These are phyloP conservation scores for Aphrocallistes beatrix DNA, from an alignment of 37 sponge, comb jelly and placozoan species.

Conservation along the genomic window DNA sequence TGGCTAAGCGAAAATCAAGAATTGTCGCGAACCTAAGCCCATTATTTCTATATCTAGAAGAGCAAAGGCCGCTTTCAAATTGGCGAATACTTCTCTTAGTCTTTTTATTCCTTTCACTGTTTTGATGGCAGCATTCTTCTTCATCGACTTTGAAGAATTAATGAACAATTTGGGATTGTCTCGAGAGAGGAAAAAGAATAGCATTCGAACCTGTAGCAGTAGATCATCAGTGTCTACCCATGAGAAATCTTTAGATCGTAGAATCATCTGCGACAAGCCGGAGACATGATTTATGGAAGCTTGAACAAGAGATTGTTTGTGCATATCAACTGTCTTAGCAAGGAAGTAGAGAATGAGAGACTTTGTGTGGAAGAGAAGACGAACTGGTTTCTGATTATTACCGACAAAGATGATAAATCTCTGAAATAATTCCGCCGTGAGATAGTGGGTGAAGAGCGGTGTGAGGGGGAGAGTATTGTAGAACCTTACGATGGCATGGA, in stretches of 20 bases:
- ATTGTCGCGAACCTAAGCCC: too few species aligned
- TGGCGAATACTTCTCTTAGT: background rate
- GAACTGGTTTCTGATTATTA: background rate
- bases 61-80: background rate
- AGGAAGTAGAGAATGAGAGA: background rate
- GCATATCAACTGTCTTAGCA: background rate
- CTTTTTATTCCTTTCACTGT: background rate
- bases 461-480: background rate
- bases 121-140: background rate
- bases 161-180: background rate
- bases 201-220: background rate
- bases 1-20: too few species aligned
- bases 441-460: background rate
- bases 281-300: background rate
- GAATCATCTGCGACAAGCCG: background rate
- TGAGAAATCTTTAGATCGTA: background rate
- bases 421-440: background rate
- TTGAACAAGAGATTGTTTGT: background rate
- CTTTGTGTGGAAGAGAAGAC: background rate
- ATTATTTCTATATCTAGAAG: background rate
- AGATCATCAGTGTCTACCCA: background rate
- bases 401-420: background rate
- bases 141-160: too few species aligned
- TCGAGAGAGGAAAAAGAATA: background rate
- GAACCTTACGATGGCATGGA: background rate